Base-by-base conservation (phyloP, 2,888 invertebrate species). In the Hylaea fasciaria region DNA sequence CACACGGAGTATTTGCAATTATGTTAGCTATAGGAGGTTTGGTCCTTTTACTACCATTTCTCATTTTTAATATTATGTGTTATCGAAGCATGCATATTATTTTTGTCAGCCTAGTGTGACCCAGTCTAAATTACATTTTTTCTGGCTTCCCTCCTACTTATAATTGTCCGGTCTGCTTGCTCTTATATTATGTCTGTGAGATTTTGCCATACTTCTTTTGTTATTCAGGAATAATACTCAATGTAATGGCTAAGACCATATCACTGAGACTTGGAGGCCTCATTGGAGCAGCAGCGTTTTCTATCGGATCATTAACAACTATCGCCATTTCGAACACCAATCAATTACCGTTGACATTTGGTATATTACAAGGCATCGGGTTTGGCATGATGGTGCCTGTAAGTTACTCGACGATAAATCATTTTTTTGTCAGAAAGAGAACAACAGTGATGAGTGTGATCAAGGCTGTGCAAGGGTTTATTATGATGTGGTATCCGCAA, bases 371-470 rank as follows among this genome's bases (percentile, higher is more conserved):
- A 87, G 94, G 94, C 69, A 80, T 94, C 14, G 95, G 95, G 7
- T 92, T 94, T 50, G 95, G 95, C 8, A 86, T 95, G 64, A 92
- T 95, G 84, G 89, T 94, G 16, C 94, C 95, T 1, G 93, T 95
- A 0, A 92, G 93, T 39, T 94, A 94, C 71, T 93, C 95, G 0
- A 93, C 94, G 0, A 87, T 95, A 51, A 95, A 95, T 69, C 85
- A 90, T 40, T 95, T 94, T 72, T 95, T 94, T 69, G 88, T 93
- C 10, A 92, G 85, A 61, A 94, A 89, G 72, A 89, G 95, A 70
- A 94, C 94, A 0, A 91, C 93, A 62, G 93, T 94, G 0, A 94
- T 95, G 94, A 94, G 94, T 55, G 77, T 93, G 0, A 91, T 94
- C 43, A 95, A 95, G 79, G 93, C 94, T 0, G 73, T 93, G 0